phyloP scores from a whole-genome alignment of 2,113 vertebrate genomes.

The Odontesthes bonariensis region DNA sequence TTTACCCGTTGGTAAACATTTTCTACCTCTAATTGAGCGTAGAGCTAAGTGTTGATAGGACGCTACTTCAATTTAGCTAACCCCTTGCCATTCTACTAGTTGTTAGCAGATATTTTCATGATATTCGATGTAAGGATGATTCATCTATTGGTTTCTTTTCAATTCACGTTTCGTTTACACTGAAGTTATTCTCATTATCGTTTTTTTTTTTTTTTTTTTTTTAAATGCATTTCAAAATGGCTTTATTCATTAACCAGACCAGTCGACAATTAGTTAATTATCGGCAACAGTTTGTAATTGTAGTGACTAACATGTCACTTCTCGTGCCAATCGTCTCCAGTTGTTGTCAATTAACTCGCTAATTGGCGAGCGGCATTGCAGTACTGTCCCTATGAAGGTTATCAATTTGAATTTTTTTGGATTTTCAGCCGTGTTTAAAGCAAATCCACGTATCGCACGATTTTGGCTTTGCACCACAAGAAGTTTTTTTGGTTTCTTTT shows the following conservation, averaged over 20 bases:
- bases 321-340: neutral
- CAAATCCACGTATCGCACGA: neutral
- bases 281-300: neutral
- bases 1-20: neutral
- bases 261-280: slow-evolving; percentile 6
- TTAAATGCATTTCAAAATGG: rapidly evolving
- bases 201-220: neutral
- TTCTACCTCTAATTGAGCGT: neutral
- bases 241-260: neutral
- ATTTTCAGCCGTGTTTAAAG: neutral
- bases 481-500: neutral
- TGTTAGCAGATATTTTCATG: slow-evolving; percentile 10
- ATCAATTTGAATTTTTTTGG: neutral
- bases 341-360: slow-evolving; percentile 70
- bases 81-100: slow-evolving; percentile 6
- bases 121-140: neutral
- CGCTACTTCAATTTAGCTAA: slow-evolving; percentile 14
- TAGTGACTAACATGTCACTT: slow-evolving; percentile 19
- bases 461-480: neutral
- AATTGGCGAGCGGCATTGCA: slow-evolving; percentile 39
- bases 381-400: neutral
- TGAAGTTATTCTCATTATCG: neutral
- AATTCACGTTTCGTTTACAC: neutral
- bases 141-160: neutral
- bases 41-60: neutral